phyloP scores from a whole-genome alignment of 2,113 vertebrate species.

The Tachysurus fulvidraco region DNA sequence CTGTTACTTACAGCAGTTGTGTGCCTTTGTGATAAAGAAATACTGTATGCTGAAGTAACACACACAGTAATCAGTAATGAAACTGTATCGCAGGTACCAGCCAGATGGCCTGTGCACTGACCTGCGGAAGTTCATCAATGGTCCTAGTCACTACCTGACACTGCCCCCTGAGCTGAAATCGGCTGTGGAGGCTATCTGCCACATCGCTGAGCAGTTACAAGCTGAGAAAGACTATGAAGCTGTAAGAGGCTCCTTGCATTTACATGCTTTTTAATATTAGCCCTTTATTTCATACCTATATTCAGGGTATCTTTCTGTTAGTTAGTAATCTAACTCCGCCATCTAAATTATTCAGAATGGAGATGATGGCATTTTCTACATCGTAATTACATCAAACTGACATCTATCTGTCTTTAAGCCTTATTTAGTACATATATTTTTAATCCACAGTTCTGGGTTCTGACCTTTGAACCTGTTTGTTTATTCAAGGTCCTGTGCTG shows the following conservation, averaged over 20 bases:
- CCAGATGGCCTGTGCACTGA: constrained; percentile 75
- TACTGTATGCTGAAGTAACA: background rate
- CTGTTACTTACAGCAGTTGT: background rate
- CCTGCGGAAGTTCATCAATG: constrained; percentile 77
- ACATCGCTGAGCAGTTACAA: constrained; percentile 83
- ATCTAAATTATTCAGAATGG: background rate
- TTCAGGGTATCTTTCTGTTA: background rate
- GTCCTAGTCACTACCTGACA: constrained; percentile 72
- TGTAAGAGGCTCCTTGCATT: constrained; percentile 64
- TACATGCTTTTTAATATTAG: background rate
- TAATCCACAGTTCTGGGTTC: background rate
- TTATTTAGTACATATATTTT: background rate
- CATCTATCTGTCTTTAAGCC: background rate
- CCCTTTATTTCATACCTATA: background rate
- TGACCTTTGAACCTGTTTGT: background rate
- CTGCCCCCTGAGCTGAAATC: constrained; percentile 81
- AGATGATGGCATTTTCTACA: background rate
- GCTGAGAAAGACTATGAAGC: constrained; percentile 82
- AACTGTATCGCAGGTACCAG: constrained; percentile 70
- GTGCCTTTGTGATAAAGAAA: background rate
- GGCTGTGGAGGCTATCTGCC: constrained; percentile 78
- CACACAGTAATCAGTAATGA: background rate
- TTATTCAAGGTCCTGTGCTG: background rate
- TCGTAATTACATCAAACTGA: background rate
- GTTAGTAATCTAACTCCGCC: background rate